These are phyloP conservation scores for Cerastoderma edule DNA, from an alignment of 2,888 invertebrate genomes.

Conservation along the genomic window DNA sequence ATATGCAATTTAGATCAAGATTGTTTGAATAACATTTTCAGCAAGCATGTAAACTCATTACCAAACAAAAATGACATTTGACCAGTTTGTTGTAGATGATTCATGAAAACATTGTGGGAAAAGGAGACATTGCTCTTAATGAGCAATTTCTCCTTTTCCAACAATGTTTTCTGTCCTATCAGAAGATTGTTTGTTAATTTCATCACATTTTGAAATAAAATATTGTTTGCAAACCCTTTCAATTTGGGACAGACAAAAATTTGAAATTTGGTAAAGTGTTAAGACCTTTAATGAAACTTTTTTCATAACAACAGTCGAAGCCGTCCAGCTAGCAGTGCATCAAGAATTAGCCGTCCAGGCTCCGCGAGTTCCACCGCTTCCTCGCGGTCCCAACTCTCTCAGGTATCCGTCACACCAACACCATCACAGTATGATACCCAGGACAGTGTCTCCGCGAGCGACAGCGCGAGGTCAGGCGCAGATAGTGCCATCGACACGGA, in stretches of 20 bases:
- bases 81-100: too few species aligned
- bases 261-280: too few species aligned
- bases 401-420: constrained; percentile 8
- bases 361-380: constrained; percentile 48
- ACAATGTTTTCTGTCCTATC: constrained; percentile 13
- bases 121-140: background rate
- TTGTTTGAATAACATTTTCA: too few species aligned
- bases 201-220: too few species aligned
- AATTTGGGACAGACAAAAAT: too few species aligned
- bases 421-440: constrained; percentile 15
- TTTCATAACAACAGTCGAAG: constrained; percentile 57
- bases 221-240: too few species aligned
- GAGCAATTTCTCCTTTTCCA: constrained; percentile 2
- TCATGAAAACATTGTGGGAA: constrained; percentile 8
- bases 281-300: constrained; percentile 5
- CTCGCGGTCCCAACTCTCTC: constrained; percentile 15
- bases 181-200: too few species aligned
- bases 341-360: constrained; percentile 54
- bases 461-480: constrained; percentile 35
- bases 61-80: too few species aligned
- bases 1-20: too few species aligned
- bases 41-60: too few species aligned
- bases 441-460: constrained; percentile 19
- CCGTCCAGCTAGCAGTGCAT: constrained; percentile 58
- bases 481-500: constrained; percentile 39